Percentiles rank a stretch among this genome's conserved stretches.
These are phyloP conservation scores for Abrostola triplasia DNA, from an alignment of 2,888 invertebrate species.

Conservation along the genomic window DNA sequence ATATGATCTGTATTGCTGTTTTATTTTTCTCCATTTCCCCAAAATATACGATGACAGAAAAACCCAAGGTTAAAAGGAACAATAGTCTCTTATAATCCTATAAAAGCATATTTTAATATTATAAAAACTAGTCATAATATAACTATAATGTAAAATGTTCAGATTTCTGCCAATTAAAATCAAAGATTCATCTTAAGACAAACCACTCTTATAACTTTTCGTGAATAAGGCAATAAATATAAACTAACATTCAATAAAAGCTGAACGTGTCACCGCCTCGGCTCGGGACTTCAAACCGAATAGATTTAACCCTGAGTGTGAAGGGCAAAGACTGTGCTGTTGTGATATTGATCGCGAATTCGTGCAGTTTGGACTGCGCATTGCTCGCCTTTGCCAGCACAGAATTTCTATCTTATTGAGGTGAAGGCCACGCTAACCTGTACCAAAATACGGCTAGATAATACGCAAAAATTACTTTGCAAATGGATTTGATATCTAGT, in stretches of 20 bases:
- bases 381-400: neutral
- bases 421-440: neutral
- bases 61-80: too few relatives aligned
- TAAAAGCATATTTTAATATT: too few relatives aligned
- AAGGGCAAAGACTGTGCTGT: neutral
- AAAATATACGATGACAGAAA: too few relatives aligned
- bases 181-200: too few relatives aligned
- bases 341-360: conserved; percentile 1
- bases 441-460: too few relatives aligned
- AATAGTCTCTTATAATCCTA: too few relatives aligned
- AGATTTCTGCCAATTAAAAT: too few relatives aligned
- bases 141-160: too few relatives aligned
- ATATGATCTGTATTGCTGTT: conserved; percentile 72
- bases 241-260: neutral
- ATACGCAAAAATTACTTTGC: too few relatives aligned
- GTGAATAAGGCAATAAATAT: neutral
- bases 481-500: too few relatives aligned
- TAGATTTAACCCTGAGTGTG: conserved; percentile 1
- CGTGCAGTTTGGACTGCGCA: conserved; percentile 2
- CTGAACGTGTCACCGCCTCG: neutral
- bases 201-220: too few relatives aligned
- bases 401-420: neutral
- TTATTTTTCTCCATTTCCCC: conserved; percentile 40
- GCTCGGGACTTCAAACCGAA: neutral
- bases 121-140: too few relatives aligned